These are phyloP conservation scores for Sinodicranocentrus sp. DNA, from an alignment of 2,888 invertebrate genomes.

Conservation along the genomic window DNA sequence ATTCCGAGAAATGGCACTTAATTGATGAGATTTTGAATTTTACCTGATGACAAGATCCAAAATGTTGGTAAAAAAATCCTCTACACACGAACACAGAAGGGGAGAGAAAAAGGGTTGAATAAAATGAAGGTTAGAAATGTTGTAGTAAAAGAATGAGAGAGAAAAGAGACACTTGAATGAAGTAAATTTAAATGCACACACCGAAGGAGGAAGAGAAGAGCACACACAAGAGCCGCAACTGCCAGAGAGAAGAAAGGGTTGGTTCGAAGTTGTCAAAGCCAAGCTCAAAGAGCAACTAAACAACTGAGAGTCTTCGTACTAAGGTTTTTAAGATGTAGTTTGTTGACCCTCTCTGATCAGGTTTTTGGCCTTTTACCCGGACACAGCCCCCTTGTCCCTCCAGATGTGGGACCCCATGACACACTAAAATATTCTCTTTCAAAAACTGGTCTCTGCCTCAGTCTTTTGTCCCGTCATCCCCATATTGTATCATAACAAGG, in stretches of 20 bases:
- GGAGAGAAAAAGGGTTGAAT: too few species aligned
- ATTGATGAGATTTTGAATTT: too few species aligned
- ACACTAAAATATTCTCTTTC: conserved; percentile 72
- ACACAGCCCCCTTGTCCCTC: conserved; percentile 76
- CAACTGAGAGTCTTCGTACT: conserved; percentile 76
- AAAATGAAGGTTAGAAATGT: too few species aligned
- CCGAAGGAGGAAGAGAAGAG: conserved; percentile 22
- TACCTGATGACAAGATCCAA: neutral
- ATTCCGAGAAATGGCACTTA: too few species aligned
- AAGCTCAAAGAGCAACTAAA: conserved; percentile 75
- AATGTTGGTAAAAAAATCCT: too few species aligned
- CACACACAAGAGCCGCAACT: conserved; percentile 30
- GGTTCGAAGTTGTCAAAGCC: conserved; percentile 62
- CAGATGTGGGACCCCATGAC: conserved; percentile 76
- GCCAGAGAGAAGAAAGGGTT: conserved; percentile 32
- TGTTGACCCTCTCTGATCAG: conserved; percentile 76
- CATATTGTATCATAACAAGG: conserved; percentile 43
- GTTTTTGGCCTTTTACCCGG: conserved; percentile 77
- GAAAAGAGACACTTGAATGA: neutral
- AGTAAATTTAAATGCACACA: neutral
- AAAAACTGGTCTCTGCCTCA: conserved; percentile 68
- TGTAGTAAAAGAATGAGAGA: too few species aligned
- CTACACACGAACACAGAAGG: conserved; percentile 13
- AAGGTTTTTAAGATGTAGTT: conserved; percentile 77
- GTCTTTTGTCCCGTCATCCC: conserved; percentile 52